Base-by-base conservation (phyloP, 2,797 vertebrate species). In the Pangasius larnaudii region DNA sequence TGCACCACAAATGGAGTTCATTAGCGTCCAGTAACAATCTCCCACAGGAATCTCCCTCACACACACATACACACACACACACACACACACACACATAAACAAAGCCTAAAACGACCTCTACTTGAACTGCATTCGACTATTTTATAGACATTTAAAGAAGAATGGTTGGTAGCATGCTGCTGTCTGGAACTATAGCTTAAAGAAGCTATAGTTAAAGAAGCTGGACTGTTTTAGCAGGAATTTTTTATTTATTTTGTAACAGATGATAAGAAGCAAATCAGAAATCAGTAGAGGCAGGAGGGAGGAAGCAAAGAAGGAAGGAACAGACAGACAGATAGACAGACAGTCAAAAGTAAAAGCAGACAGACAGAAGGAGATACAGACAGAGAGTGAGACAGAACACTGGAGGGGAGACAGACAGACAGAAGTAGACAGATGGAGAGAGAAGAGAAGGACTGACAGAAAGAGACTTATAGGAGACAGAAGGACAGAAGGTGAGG, bases 21-120 rank as follows among this genome's bases (percentile, higher is more conserved):
- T 91, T 88, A 89, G 82, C 84, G 80, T 86, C 71, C 53, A 77
- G 86, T 90, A 82, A 89, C 86, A 88, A 90, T 84, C 89, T 88
- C 89, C 87, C 86, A 85, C 86, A 84, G 72, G 74, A 88, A 80
- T 58, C 53, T 81, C 86, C 86, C 59, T 11, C 53, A 27, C 78
- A 27, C 33, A 24, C 51, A 79, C 30, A 14, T 46, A 56, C 74
- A 19, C 75, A 56, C 75, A 18, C 75, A 33, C 49, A 19, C 53
- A 27, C 78, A 27, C 33, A 24, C 51, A 79, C 30, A 14, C 74
- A 56, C 74, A 19, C 75, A 56, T 7, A 13, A 36, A 39, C 75
- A 74, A 10, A 59, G 58, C 72, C 86, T 87, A 85, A 89, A 85
- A 84, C 1, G 74, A 61, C 78, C 49, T 84, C 42, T 42, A 14